Evolutionary conservation across 2,888 invertebrate species (phyloP).

Genomic region (Plagodis dolabraria): DNA sequence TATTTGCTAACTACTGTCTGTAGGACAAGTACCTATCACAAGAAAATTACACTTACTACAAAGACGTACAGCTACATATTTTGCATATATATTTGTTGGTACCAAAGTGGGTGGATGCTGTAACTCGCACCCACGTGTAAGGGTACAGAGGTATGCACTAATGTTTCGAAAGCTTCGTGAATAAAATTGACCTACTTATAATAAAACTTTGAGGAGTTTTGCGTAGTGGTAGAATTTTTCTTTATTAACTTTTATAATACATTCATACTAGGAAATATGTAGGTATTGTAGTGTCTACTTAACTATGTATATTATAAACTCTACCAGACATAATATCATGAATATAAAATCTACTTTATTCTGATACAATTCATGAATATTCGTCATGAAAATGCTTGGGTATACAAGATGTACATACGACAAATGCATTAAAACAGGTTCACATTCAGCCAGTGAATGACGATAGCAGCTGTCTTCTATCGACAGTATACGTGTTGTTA

Average conservation of each 20-base stretch:
- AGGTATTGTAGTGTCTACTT: neutral
- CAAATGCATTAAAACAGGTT: constrained; percentile 1
- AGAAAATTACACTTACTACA: too few relatives aligned
- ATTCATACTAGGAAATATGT: too few relatives aligned
- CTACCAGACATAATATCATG: neutral
- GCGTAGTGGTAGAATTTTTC: too few relatives aligned
- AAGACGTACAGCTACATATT: neutral
- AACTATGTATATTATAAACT: neutral
- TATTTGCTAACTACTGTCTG: neutral
- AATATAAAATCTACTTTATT: neutral
- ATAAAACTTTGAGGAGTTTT: too few relatives aligned
- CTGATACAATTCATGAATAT: constrained; percentile 9
- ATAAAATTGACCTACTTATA: constrained; percentile 10
- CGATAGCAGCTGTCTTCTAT: too few relatives aligned
- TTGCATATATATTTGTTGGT: constrained; percentile 5
- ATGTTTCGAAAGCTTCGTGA: constrained; percentile 19
- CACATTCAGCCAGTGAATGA: neutral
- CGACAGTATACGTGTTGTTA: too few relatives aligned
- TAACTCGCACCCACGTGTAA: constrained; percentile 24
- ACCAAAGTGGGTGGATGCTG: constrained; percentile 16
- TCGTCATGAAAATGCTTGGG: constrained; percentile 2
- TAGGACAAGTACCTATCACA: neutral
- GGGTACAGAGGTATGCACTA: constrained; percentile 7
- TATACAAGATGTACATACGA: neutral
- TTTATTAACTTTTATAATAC: too few relatives aligned